Percentiles rank a stretch among this genome's conserved stretches.
Conservation (phyloP, 2,888 invertebrate genomes). For the Arenicola marina region DNA sequence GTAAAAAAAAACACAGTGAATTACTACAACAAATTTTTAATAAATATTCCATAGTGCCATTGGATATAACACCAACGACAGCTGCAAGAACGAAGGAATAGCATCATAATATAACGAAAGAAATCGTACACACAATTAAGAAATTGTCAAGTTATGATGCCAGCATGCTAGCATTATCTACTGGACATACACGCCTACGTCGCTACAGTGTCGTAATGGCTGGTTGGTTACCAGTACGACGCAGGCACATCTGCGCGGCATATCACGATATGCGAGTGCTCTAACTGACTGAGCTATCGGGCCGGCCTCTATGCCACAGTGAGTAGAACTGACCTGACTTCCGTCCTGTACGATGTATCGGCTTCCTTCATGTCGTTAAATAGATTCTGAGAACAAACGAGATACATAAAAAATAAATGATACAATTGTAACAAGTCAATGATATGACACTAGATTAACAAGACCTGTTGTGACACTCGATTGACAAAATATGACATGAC, state of each 20-base stretch:
- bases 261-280: neutral
- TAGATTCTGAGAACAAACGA: constrained; percentile 35
- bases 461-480: no score
- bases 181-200: neutral
- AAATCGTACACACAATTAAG: neutral
- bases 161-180: neutral
- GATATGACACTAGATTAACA: neutral
- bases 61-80: neutral
- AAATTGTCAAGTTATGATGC: neutral
- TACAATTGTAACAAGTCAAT: neutral
- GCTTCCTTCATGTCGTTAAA: constrained; percentile 45
- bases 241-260: neutral
- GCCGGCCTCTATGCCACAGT: no score
- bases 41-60: neutral
- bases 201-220: no score
- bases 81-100: neutral
- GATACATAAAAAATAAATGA: neutral
- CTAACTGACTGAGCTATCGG: no score
- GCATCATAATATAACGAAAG: neutral
- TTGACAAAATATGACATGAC: no score
- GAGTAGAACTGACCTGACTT: constrained; percentile 64
- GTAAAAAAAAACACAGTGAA: constrained; percentile 3
- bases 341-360: constrained; percentile 53
- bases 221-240: no score
- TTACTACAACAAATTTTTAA: neutral